phyloP scores from a whole-genome alignment of 2,888 invertebrate species.

The Caenorhabditis auriculariae region DNA sequence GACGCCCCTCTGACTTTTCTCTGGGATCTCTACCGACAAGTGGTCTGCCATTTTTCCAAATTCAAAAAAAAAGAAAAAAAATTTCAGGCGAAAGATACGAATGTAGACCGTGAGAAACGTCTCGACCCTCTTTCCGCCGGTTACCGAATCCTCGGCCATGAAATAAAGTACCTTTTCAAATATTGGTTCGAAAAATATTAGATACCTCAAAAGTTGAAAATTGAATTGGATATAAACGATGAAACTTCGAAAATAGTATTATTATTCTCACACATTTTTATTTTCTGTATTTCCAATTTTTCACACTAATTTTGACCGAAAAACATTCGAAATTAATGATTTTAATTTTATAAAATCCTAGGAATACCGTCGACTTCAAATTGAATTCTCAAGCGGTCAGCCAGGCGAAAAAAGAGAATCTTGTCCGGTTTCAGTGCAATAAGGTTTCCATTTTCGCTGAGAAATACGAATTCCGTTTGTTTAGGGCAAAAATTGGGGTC shows the following conservation, averaged over 20 bases:
- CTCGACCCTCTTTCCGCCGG: slow-evolving; percentile 27
- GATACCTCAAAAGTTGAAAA: not conserved
- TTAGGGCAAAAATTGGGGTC: slow-evolving; percentile 62
- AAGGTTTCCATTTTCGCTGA: slow-evolving; percentile 18
- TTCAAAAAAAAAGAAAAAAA: too few species aligned
- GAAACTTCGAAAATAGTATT: too few species aligned
- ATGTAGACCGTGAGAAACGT: slow-evolving; percentile 24
- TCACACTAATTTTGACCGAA: not conserved
- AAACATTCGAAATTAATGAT: not conserved
- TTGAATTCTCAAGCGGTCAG: slow-evolving; percentile 49
- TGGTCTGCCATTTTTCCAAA: too few species aligned
- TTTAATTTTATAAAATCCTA: slow-evolving; percentile 23
- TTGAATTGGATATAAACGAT: too few species aligned
- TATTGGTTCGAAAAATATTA: not conserved
- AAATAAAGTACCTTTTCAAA: slow-evolving; percentile 1
- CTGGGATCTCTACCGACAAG: slow-evolving; percentile 87
- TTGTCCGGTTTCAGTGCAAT: slow-evolving; percentile 61
- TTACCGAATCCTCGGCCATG: slow-evolving; percentile 19
- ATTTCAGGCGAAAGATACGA: slow-evolving; percentile 38
- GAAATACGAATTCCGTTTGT: not conserved
- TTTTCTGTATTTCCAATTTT: too few species aligned
- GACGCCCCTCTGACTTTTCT: slow-evolving; percentile 81
- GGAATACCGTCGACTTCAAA: slow-evolving; percentile 47
- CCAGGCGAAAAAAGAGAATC: slow-evolving; percentile 42
- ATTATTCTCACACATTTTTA: too few species aligned